phyloP scores from a whole-genome alignment of 2,888 invertebrate species.

The Eupithecia subumbrata region DNA sequence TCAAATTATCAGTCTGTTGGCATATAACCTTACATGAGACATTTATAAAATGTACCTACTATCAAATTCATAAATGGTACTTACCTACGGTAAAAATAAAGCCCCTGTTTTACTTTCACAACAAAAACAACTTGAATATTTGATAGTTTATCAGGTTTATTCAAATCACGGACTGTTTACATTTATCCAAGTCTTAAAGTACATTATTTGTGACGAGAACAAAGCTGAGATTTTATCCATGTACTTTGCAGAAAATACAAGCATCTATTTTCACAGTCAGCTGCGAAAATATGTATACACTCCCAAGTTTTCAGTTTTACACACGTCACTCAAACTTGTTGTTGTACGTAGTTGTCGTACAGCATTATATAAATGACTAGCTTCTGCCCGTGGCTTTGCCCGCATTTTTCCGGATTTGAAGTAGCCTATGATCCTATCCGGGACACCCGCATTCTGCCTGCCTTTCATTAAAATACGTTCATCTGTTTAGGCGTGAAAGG shows the following conservation, averaged over 20 bases:
- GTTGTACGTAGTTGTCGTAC: neutral
- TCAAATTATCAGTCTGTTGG: too few relatives aligned
- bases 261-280: neutral
- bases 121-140: constrained; percentile 37
- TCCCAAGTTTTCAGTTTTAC: neutral
- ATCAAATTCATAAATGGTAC: neutral
- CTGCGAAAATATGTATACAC: neutral
- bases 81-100: neutral
- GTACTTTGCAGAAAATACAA: neutral
- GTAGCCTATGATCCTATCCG: too few relatives aligned
- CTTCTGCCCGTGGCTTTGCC: too few relatives aligned
- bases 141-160: constrained; percentile 41
- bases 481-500: neutral
- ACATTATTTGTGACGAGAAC: constrained; percentile 55
- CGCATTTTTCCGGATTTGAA: too few relatives aligned
- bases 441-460: too few relatives aligned
- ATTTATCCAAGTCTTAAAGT: constrained; percentile 58
- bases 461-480: neutral
- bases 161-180: constrained; percentile 59
- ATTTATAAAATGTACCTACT: too few relatives aligned
- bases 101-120: neutral
- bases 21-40: too few relatives aligned
- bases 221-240: constrained; percentile 63
- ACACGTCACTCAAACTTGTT: neutral
- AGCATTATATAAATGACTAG: too few relatives aligned